Evolutionary conservation across 2,113 vertebrate species (phyloP).

Genomic region (Nannospalax galili): DNA sequence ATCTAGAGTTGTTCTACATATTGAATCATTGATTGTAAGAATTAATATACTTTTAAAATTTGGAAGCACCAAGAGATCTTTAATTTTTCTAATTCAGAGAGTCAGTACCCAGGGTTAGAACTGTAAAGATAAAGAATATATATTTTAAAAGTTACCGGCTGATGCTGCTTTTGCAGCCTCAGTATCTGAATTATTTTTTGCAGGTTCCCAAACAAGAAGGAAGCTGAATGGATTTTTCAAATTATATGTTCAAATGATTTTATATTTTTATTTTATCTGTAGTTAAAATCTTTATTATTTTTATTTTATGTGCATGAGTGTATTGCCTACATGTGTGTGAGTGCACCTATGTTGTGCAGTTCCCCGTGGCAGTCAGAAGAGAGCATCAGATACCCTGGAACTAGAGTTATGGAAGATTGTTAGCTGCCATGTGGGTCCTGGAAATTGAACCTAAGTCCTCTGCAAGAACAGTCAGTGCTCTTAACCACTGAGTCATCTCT

Average conservation of each 20-base stretch:
- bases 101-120: background rate
- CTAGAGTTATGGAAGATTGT: no score
- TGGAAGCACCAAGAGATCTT: background rate
- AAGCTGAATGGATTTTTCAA: background rate
- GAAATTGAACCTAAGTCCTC: no score
- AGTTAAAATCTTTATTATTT: no score
- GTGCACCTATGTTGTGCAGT: no score
- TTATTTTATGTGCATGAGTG: no score
- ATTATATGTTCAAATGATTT: background rate
- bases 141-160: background rate
- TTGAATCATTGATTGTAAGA: background rate
- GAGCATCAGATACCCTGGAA: no score
- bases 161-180: background rate
- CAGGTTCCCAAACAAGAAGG: background rate
- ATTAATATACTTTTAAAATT: background rate
- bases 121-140: background rate
- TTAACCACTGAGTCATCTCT: no score
- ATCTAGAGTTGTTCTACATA: background rate
- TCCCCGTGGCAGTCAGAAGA: no score
- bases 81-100: background rate
- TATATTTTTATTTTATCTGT: no score
- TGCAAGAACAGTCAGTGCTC: no score
- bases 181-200: conserved; percentile 29
- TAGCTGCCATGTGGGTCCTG: no score
- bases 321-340: no score